Percentiles rank a stretch among this genome's conserved stretches.
Conservation (phyloP, 2,113 vertebrate genomes). For the Phylloscopus trochilus region DNA sequence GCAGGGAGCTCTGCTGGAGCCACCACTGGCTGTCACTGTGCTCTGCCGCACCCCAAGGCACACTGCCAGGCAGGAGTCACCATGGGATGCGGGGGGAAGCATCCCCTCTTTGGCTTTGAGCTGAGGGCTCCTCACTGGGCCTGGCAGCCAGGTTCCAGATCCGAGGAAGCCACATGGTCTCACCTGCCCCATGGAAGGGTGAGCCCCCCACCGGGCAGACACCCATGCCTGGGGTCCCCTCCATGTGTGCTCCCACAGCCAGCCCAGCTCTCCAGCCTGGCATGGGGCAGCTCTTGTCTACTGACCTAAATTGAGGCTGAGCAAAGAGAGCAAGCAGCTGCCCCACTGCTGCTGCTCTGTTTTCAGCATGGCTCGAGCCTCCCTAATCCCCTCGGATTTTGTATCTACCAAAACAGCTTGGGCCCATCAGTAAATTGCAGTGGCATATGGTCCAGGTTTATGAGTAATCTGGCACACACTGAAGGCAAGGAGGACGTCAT, state of each 20-base stretch:
- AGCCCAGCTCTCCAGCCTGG: rapidly evolving
- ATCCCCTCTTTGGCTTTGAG: background rate
- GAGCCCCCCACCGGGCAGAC: rapidly evolving
- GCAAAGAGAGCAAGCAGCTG: conserved; percentile 63
- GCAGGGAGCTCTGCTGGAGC: background rate
- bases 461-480: conserved; percentile 95
- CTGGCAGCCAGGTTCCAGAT: background rate
- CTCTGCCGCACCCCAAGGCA: rapidly evolving
- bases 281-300: background rate
- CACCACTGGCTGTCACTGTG: rapidly evolving
- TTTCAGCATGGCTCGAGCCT: conserved; percentile 83
- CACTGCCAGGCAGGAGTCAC: background rate
- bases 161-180: rapidly evolving
- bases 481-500: conserved; percentile 87
- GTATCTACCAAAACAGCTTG: conserved; percentile 99
- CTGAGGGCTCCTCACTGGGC: background rate
- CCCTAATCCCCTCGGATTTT: conserved; percentile 92
- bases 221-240: background rate
- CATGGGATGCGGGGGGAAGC: rapidly evolving
- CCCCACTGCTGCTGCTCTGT: conserved; percentile 69
- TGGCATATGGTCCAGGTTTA: conserved; percentile 99
- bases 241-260: background rate
- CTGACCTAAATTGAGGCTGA: conserved; percentile 72
- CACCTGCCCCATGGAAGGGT: rapidly evolving
- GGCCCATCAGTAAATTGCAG: conserved; percentile 99